A percentile compares a stretch with the other conserved stretches of the same genome.
Evolutionary conservation across 2,888 invertebrate genomes (phyloP).

Genomic region (Hyppa rectilinea): DNA sequence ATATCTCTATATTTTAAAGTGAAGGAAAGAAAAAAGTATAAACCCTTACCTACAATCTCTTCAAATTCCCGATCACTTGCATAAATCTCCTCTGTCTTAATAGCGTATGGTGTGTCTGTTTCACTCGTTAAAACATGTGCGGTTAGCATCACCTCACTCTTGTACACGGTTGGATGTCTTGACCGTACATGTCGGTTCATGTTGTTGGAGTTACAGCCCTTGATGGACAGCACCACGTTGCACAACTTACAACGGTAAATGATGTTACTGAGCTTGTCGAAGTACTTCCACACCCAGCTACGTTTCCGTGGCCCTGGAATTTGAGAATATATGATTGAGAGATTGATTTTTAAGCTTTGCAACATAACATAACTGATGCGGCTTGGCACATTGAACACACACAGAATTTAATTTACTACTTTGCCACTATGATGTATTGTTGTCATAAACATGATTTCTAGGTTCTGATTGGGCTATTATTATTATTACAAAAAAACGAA

Average conservation of each 20-base stretch:
- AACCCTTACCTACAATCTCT: conserved; percentile 57
- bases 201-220: conserved; percentile 87
- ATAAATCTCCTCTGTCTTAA: conserved; percentile 77
- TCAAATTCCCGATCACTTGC: conserved; percentile 72
- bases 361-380: background rate
- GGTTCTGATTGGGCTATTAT: background rate
- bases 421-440: background rate
- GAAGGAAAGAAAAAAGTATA: background rate
- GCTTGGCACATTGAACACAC: too few relatives aligned
- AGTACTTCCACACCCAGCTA: conserved; percentile 89
- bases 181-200: conserved; percentile 86
- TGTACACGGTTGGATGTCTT: conserved; percentile 79
- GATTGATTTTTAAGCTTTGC: background rate
- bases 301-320: conserved; percentile 82
- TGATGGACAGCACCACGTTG: conserved; percentile 85
- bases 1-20: too few relatives aligned
- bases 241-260: conserved; percentile 86
- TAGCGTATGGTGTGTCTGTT: conserved; percentile 72
- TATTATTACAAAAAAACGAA: background rate
- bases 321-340: conserved; percentile 1
- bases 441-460: background rate
- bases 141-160: conserved; percentile 72
- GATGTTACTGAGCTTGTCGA: conserved; percentile 82
- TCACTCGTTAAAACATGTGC: conserved; percentile 66
- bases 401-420: too few relatives aligned